Evolutionary conservation across 2,888 invertebrate species (phyloP), one percentile per base, ranked within the genome.

Genomic region (Pristionchus entomophagus): DNA sequence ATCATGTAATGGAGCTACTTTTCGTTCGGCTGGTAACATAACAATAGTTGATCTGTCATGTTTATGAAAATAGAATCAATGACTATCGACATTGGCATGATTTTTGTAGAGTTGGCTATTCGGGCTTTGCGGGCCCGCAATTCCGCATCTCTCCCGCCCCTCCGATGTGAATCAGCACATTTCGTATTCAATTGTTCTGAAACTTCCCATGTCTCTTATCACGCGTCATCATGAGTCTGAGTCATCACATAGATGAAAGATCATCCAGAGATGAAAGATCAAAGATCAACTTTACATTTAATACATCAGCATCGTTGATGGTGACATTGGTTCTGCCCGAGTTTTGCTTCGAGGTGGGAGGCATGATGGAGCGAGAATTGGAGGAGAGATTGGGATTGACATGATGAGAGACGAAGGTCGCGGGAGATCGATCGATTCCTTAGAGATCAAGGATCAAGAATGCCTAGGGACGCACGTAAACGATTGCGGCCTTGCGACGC

Each of bases 401-500:
- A n/a, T n/a, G n/a, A n/a, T 17, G 49, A 49, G n/a, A n/a, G n/a
- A n/a, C n/a, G n/a, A n/a, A n/a, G n/a, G n/a, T 29, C 29, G 59
- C 22, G n/a, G 29, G 59, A 59, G 29, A 12, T 5, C 59, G 12
- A 26, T 26, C 14, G 12, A 59, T 29, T 29, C n/a, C n/a, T 59
- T 12, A 29, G 29, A 29, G 29, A 12, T 0, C 22, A 29, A n/a
- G 3, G 1, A 26, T 6, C 2, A 77, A 77, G 77, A 49, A 77
- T 26, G n/a, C 77, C 26, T 49, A 45, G 1, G 77, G 77, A n/a
- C 86, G 86, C 29, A 86, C 86, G 85, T n/a, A n/a, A n/a, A n/a
- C n/a, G n/a, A n/a, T n/a, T n/a, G n/a, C n/a, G n/a, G n/a, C n/a
- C n/a, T n/a, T n/a, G n/a, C n/a, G n/a, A n/a, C n/a, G n/a, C n/a